Conservation (phyloP, 2,888 invertebrate species). For the Microplitis deprimator region DNA sequence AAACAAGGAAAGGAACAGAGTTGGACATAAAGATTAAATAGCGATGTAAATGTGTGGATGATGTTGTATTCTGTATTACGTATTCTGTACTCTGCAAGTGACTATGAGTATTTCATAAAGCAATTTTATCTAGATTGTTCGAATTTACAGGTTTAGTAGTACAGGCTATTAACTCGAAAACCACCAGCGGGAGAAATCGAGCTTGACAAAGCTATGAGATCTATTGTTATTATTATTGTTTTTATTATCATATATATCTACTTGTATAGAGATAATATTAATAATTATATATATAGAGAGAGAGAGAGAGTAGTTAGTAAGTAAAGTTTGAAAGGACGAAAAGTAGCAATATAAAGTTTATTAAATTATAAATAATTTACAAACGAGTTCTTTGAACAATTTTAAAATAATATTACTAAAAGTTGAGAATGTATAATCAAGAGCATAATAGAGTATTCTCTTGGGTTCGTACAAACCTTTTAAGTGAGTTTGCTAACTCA, state of each 20-base stretch:
- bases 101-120: conserved; percentile 55
- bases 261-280: too few relatives aligned
- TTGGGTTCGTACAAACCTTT: not conserved
- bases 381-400: too few relatives aligned
- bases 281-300: too few relatives aligned
- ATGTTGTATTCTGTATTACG: not conserved
- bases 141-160: conserved; percentile 58
- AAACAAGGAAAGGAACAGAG: too few relatives aligned
- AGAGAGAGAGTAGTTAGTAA: too few relatives aligned
- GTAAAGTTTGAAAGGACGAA: too few relatives aligned
- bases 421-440: not conserved
- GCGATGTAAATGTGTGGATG: too few relatives aligned
- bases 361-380: too few relatives aligned
- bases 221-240: conserved; percentile 41
- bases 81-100: conserved; percentile 36
- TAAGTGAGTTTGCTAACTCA: conserved; percentile 8
- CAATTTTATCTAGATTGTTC: conserved; percentile 60
- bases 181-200: conserved; percentile 34
- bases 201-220: conserved; percentile 47
- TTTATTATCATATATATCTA: conserved; percentile 11
- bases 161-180: conserved; percentile 60
- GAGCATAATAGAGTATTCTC: not conserved
- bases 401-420: too few relatives aligned
- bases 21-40: too few relatives aligned
- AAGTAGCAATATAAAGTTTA: too few relatives aligned